phyloP scores from a whole-genome alignment of 2,888 invertebrate genomes.

The Galeopsomyia nigrocyanea region DNA sequence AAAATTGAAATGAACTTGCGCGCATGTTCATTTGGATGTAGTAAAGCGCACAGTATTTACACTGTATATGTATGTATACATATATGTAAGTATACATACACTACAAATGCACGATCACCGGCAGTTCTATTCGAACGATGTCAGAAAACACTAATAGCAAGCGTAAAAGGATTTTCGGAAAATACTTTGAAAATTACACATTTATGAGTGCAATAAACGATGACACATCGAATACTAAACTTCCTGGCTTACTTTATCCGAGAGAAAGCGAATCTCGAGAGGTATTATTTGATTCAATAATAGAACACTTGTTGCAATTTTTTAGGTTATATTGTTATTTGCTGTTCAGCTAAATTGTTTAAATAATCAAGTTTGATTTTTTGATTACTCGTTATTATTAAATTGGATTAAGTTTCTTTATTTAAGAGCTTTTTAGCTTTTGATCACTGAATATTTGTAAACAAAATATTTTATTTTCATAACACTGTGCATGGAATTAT shows the following conservation, averaged over 20 bases:
- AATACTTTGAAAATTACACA: slow-evolving; percentile 34
- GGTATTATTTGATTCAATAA: slow-evolving; percentile 63
- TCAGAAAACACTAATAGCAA: slow-evolving; percentile 1
- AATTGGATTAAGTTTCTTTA: no score
- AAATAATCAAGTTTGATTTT: no score
- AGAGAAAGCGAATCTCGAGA: slow-evolving; percentile 87
- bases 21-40: no score
- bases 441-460: no score
- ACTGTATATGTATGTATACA: neutral
- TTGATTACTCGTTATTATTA: neutral
- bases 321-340: no score
- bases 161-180: slow-evolving; percentile 31
- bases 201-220: slow-evolving; percentile 16
- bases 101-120: neutral
- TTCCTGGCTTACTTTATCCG: slow-evolving; percentile 78
- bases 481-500: no score
- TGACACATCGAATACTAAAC: slow-evolving; percentile 30
- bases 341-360: no score
- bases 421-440: no score
- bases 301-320: no score
- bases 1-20: no score
- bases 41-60: neutral
- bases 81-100: slow-evolving; percentile 1
- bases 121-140: neutral
- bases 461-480: no score